Conservation (phyloP, 2,797 vertebrate genomes). For the Parotocinclus haroldoi region DNA sequence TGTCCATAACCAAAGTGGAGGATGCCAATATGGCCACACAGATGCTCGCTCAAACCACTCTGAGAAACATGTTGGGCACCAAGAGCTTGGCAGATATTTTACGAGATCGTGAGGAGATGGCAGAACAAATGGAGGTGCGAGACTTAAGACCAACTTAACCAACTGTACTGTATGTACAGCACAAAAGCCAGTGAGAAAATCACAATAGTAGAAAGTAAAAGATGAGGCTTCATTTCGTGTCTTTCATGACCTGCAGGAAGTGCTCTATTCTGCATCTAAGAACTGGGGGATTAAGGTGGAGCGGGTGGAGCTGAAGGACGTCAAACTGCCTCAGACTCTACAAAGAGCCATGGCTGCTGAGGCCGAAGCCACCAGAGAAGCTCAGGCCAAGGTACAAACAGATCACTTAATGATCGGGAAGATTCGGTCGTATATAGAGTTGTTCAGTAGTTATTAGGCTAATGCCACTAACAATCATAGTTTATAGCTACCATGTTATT, state of each 20-base stretch:
- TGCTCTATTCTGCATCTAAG: constrained; percentile 57
- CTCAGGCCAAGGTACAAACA: constrained; percentile 54
- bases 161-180: too few species aligned
- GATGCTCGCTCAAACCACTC: constrained; percentile 69
- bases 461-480: too few species aligned
- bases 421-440: too few species aligned
- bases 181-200: too few species aligned
- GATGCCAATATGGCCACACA: constrained; percentile 65
- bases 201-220: too few species aligned
- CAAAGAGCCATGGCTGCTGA: constrained; percentile 76
- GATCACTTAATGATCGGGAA: too few species aligned
- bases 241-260: constrained; percentile 52
- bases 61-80: constrained; percentile 68
- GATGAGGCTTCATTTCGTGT: too few species aligned
- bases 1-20: constrained; percentile 65
- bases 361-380: constrained; percentile 70
- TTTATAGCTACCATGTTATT: too few species aligned
- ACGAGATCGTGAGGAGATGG: constrained; percentile 60
- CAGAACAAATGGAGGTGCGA: constrained; percentile 67
- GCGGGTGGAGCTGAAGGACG: constrained; percentile 73
- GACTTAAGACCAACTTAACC: background rate
- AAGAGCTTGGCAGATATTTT: constrained; percentile 69
- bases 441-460: too few species aligned
- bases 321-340: constrained; percentile 67
- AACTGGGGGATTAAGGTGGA: constrained; percentile 75